Evolutionary conservation across 2,113 vertebrate species (phyloP), one percentile per base, ranked within the genome.

Genomic region (Menidia beryllina): DNA sequence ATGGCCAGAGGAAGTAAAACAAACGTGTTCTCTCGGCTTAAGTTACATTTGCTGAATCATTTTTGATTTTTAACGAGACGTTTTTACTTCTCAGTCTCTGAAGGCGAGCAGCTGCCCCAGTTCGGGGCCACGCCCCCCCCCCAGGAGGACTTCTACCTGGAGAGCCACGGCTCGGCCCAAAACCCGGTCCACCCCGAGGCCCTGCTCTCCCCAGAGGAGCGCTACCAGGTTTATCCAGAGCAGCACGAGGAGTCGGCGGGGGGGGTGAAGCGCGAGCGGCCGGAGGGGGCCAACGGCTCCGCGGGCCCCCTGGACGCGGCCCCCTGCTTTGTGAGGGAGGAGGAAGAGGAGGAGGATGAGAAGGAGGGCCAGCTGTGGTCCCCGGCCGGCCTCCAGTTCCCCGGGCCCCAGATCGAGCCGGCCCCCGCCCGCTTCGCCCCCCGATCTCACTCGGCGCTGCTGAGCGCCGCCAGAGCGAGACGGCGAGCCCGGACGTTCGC

Each of bases 191-290:
- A 55, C 41, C 8, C 67, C 0, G 67, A 60, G 9, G 4, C 55
- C 12, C 47, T 45, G 51, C n/a, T 49, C 13, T 24, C 68, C 48
- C 61, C 49, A 0, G 1, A 38, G 0, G 71, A 50, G 1, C 1
- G n/a, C 55, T 67, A 49, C 52, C 0, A 1, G 63, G 0, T 34
- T 10, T 83, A 79, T 52, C 47, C 75, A 1, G 81, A 65, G 21
- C 72, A 62, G 74, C 78, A 64, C 1, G 38, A 2, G 1, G 68
- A 54, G 9, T 11, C 63, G 0, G 75, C 79, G 12, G 66, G 85
- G 0, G 1, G 43, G 0, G 75, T 91, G 50, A 92, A 92, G 68
- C 57, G 55, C 0, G 85, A 90, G 69, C 25, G 45, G 20, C 74
- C 77, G 21, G 79, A 84, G 3, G 77, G 64, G 26, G 49, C 58